These are phyloP conservation scores for Drosophila grimshawi DNA, from an alignment of 1,140 invertebrate species.

Conservation along the genomic window DNA sequence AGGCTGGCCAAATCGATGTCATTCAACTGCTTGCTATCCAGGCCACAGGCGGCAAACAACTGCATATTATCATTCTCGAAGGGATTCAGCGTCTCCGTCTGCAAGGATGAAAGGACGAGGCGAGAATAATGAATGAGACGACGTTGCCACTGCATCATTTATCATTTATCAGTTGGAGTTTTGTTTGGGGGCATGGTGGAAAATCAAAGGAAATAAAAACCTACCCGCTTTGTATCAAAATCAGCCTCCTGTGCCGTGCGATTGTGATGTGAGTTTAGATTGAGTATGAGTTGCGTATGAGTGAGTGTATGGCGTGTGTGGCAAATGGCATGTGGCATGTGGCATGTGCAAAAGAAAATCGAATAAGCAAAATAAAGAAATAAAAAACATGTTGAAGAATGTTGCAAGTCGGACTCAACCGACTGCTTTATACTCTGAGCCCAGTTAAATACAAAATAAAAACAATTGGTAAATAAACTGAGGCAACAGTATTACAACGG, in stretches of 20 bases:
- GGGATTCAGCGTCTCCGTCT: conserved; percentile 94
- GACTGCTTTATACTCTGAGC: too few species aligned
- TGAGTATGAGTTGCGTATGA: conserved; percentile 12
- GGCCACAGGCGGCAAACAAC: conserved; percentile 87
- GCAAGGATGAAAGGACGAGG: conserved; percentile 37
- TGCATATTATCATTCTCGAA: conserved; percentile 93
- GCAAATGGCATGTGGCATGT: conserved; percentile 2
- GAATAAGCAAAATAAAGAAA: conserved; percentile 38
- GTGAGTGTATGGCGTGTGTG: conserved; percentile 11
- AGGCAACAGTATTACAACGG: too few species aligned
- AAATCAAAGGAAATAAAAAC: conserved; percentile 33
- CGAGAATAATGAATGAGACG: neutral
- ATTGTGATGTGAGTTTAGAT: conserved; percentile 40
- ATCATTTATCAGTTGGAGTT: conserved; percentile 11
- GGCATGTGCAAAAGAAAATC: conserved; percentile 37
- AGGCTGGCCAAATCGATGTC: conserved; percentile 86
- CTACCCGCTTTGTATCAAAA: conserved; percentile 71
- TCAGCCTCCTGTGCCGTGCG: conserved; percentile 54
- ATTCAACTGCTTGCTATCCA: conserved; percentile 86
- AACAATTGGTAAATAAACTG: neutral
- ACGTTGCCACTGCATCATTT: conserved; percentile 6
- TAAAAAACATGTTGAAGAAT: neutral
- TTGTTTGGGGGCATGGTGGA: neutral
- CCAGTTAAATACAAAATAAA: neutral
- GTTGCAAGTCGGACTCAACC: too few species aligned